Base-by-base conservation (phyloP, 1,140 invertebrate genomes). In the Melitaea cinxia region DNA sequence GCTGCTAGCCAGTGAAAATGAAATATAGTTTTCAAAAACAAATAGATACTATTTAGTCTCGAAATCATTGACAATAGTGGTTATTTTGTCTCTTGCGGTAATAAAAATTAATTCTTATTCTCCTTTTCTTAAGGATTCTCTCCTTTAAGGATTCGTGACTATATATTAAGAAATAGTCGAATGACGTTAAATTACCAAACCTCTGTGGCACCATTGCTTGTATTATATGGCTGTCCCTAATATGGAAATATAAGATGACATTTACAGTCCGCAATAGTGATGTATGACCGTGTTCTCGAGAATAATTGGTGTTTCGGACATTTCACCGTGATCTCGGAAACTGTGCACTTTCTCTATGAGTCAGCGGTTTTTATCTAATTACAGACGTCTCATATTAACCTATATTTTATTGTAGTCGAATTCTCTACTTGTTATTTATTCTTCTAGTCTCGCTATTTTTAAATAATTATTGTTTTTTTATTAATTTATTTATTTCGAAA, bases 321-420 rank as follows among this genome's bases (percentile, higher is more conserved):
- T 69, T 69, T 69, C 67, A 59, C 67, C 67, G 61, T 55, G 61
- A 56, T 69, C 66, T 63, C 54, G 50, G 55, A 63, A 64, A 69
- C 55, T 54, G 28, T 39, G 61, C 54, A 59, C 67, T 69, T 69
- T 69, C 67, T 69, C 67, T 69, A 58, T 69, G 67, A 69, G 47
- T 69, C 28, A 24, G 56, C 67, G 56, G n/a, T 69, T 64, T 68
- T 69, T 64, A 63, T 59, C 56, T 69, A 59, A 69, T 69, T 64
- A 64, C 67, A 28, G 55, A 35, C 56, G 59, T 26, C 57, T 49
- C 64, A 54, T 69, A 69, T 69, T 69, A 69, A 69, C 67, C 67
- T 30, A 69, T 69, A 65, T 69, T 59, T 49, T 55, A 66, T 52
- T 58, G 45, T 37, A 60, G 10, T 58, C 58, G 50, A 52, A 65